Base-by-base conservation (phyloP, 2,888 invertebrate genomes). In the Agriopis leucophaearia region DNA sequence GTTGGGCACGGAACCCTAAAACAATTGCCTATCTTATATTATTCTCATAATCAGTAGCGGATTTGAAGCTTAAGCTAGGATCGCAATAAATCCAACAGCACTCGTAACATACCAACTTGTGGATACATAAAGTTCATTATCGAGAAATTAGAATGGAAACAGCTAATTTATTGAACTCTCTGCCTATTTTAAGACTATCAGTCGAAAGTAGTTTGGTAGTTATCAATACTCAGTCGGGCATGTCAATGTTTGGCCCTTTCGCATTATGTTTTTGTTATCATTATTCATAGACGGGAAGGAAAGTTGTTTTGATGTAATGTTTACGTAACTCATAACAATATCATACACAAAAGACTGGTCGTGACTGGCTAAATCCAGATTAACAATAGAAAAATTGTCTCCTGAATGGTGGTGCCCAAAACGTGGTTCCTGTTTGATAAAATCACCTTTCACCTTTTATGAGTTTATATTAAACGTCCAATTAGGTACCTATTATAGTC, bases 251-350 rank as follows among this genome's bases (percentile, higher is more conserved):
- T n/a, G 65, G 79, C 79, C 76, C 77, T 74, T 77, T 78, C 72
- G 72, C 69, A 74, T 75, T 76, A 73, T 72, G 82, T 85, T 85
- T 83, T 87, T 87, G 83, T 64, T 80, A 81, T 75, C 70, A 77
- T 73, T 77, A 74, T 78, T 79, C 78, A 79, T 77, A 80, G 81
- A 76, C 76, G 79, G 81, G 80, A 83, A 83, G 81, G 85, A 88
- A 88, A 88, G 87, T 82, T 74, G 64, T 72, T 78, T 78, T 80
- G 78, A 80, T 82, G 82, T 80, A 84, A 87, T 77, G 71, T 76
- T 87, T 85, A 84, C 77, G 82, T 82, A 86, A 85, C 40, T 50
- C 77, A 74, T 59, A 60, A 66, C 57, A 61, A 66, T 69, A 72
- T 66, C 44, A 69, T 55, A 68, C 40, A 73, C 70, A 72, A 72